Conservation (phyloP, 2,113 vertebrate species). For the Semnopithecus entellus region DNA sequence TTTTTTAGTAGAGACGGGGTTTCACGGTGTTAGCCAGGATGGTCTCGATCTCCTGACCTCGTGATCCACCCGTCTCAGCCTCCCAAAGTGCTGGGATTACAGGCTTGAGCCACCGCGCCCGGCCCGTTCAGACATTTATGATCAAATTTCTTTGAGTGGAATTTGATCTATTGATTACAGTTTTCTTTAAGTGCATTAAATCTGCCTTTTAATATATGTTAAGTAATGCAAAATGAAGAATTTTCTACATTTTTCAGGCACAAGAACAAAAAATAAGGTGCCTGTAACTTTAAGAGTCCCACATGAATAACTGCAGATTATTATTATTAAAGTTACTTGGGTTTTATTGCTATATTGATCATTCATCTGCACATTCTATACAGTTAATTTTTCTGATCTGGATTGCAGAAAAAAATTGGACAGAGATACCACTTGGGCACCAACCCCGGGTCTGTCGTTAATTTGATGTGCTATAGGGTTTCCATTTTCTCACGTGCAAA, state of each 20-base stretch:
- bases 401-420: neutral
- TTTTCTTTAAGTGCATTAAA: neutral
- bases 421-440: neutral
- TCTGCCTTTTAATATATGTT: neutral
- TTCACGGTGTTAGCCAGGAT: too few relatives aligned
- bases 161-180: neutral
- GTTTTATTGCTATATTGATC: neutral
- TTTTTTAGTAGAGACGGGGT: too few relatives aligned
- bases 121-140: neutral
- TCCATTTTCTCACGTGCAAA: neutral
- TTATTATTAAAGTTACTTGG: neutral
- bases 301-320: neutral
- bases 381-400: neutral
- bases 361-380: neutral
- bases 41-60: too few relatives aligned
- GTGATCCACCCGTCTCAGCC: too few relatives aligned
- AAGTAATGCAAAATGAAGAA: neutral
- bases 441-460: neutral
- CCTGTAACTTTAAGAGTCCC: neutral
- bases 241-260: neutral
- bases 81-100: too few relatives aligned
- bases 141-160: neutral
- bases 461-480: neutral
- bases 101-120: too few relatives aligned
- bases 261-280: neutral